phyloP scores from a whole-genome alignment of 2,888 invertebrate genomes.

The Drosophila formosana region DNA sequence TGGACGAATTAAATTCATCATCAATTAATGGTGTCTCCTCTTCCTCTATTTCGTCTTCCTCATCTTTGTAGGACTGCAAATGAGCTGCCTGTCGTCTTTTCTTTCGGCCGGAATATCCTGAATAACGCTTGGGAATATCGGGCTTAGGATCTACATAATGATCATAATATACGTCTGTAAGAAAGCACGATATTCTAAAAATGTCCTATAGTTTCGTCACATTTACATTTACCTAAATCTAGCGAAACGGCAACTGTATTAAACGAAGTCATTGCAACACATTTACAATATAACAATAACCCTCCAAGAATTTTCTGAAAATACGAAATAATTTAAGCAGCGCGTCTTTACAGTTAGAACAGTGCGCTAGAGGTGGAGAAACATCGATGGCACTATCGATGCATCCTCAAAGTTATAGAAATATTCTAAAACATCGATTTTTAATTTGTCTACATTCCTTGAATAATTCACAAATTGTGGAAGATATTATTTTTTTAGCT shows the following conservation, averaged over 20 bases:
- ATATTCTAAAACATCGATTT: too few species aligned
- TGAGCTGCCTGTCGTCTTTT: slow-evolving; percentile 47
- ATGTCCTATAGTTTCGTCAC: too few species aligned
- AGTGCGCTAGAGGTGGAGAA: too few species aligned
- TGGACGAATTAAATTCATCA: slow-evolving; percentile 19
- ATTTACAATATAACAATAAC: background rate
- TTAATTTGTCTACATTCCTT: too few species aligned
- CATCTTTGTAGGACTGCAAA: slow-evolving; percentile 47
- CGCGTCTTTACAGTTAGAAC: too few species aligned
- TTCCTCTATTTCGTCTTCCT: background rate
- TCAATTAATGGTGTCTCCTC: background rate
- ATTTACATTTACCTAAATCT: slow-evolving; percentile 28
- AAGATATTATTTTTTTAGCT: too few species aligned
- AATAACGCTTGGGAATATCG: slow-evolving; percentile 35
- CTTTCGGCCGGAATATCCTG: background rate
- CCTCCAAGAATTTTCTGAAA: too few species aligned
- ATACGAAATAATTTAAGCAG: too few species aligned
- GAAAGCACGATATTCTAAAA: background rate
- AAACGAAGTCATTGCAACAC: slow-evolving; percentile 21
- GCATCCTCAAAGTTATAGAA: too few species aligned
- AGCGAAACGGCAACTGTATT: slow-evolving; percentile 5
- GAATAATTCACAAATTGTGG: too few species aligned
- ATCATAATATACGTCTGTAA: slow-evolving; percentile 51
- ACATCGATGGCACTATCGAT: too few species aligned
- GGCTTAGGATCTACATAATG: slow-evolving; percentile 46